Evolutionary conservation across 2,888 invertebrate genomes (phyloP).

Genomic region (Pecten maximus): DNA sequence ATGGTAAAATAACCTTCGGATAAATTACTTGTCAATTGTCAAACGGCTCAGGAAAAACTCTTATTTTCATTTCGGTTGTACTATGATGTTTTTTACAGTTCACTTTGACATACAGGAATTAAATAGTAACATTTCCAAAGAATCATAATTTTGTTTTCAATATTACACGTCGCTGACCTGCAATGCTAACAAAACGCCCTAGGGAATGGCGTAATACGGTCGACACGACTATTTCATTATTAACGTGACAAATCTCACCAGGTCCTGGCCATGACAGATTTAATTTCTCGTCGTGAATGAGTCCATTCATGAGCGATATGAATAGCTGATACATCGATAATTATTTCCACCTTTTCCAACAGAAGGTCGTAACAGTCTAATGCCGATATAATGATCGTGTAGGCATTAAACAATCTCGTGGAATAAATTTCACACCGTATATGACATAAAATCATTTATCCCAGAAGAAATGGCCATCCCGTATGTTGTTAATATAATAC

Average conservation of each 20-base stretch:
- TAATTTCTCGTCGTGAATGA: not conserved
- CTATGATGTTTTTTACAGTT: no score
- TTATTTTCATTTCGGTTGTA: no score
- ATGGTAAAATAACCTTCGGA: no score
- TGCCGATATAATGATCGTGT: not conserved
- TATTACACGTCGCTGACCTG: not conserved
- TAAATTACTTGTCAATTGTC: no score
- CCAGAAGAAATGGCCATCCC: no score
- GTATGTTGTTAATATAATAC: no score
- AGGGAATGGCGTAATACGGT: not conserved
- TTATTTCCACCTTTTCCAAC: not conserved
- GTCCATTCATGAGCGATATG: constrained; percentile 3
- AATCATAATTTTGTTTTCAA: no score
- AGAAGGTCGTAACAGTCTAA: not conserved
- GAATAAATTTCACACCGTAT: not conserved
- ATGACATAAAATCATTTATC: no score
- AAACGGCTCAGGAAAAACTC: no score
- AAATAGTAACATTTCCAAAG: no score
- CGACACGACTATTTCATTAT: not conserved
- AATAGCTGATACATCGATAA: not conserved
- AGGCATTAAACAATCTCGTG: not conserved
- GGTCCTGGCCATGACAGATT: not conserved
- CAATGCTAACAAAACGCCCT: not conserved
- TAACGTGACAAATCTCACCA: not conserved
- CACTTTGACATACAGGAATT: no score